A percentile compares a stretch with the other conserved stretches of the same genome.
Evolutionary conservation across 2,888 invertebrate genomes (phyloP).

Genomic region (Phasia obesa): DNA sequence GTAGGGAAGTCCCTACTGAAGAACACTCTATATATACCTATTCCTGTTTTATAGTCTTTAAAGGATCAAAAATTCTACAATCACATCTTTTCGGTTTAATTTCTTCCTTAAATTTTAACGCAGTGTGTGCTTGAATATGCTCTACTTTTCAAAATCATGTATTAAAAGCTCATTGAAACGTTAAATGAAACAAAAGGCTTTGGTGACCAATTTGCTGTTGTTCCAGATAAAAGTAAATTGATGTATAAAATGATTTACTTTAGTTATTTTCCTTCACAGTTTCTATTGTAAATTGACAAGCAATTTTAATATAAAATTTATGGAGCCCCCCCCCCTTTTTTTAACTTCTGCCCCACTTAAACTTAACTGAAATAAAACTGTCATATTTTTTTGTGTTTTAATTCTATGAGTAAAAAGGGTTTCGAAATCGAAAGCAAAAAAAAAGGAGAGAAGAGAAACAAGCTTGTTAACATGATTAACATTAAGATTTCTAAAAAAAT

Average conservation of each 20-base stretch:
- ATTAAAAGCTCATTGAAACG: neutral
- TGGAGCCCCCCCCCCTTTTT: constrained; percentile 8
- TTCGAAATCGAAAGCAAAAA: constrained; percentile 1
- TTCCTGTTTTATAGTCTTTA: no score
- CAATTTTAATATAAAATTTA: constrained; percentile 33
- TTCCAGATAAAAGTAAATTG: neutral
- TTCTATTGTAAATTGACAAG: constrained; percentile 24
- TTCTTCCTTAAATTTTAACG: no score
- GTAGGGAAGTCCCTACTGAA: no score
- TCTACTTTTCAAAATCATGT: no score
- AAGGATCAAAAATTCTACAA: no score
- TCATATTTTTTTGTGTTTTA: constrained; percentile 52
- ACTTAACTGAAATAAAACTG: constrained; percentile 25
- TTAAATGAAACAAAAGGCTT: neutral
- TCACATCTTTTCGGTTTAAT: no score
- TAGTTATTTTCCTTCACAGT: constrained; percentile 22
- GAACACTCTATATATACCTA: no score
- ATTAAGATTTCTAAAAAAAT: constrained; percentile 23
- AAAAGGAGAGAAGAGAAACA: constrained; percentile 23
- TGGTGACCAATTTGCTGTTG: neutral
- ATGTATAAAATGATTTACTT: neutral
- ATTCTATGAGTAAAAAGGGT: constrained; percentile 42
- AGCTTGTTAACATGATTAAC: constrained; percentile 58
- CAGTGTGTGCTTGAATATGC: no score
- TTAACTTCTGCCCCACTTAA: neutral